phyloP scores from a whole-genome alignment of 2,888 invertebrate species.

The Notocelia uddmanniana region DNA sequence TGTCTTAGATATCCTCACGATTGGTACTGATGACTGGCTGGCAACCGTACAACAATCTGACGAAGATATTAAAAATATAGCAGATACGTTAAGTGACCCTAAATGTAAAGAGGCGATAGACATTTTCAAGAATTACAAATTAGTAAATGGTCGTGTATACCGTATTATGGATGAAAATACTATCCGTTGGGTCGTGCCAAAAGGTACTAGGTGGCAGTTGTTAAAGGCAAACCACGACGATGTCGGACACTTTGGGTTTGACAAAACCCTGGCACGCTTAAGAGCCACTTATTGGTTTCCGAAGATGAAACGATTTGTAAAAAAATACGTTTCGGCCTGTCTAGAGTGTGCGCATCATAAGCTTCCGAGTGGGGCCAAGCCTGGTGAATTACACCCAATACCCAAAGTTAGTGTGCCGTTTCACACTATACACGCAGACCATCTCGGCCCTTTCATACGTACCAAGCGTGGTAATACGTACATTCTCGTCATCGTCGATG shows the following conservation, averaged over 20 bases:
- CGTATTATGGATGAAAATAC: neutral
- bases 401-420: neutral
- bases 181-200: conserved; percentile 1
- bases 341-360: conserved; percentile 4
- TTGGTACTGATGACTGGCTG: neutral
- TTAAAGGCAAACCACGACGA: neutral
- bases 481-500: neutral
- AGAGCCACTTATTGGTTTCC: neutral
- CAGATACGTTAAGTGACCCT: neutral
- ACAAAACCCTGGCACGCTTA: neutral
- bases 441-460: conserved; percentile 3
- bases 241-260: neutral
- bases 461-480: neutral
- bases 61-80: neutral
- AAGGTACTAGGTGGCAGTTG: neutral
- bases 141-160: neutral
- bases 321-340: neutral
- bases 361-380: neutral
- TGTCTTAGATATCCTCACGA: neutral
- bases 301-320: neutral
- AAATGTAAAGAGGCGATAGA: neutral
- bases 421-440: conserved; percentile 5
- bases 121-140: neutral
- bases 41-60: neutral
- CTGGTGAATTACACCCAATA: neutral